A percentile compares a stretch with the other conserved stretches of the same genome.
Evolutionary conservation across 2,113 vertebrate species (phyloP).

Genomic region (Calyptomena viridis): DNA sequence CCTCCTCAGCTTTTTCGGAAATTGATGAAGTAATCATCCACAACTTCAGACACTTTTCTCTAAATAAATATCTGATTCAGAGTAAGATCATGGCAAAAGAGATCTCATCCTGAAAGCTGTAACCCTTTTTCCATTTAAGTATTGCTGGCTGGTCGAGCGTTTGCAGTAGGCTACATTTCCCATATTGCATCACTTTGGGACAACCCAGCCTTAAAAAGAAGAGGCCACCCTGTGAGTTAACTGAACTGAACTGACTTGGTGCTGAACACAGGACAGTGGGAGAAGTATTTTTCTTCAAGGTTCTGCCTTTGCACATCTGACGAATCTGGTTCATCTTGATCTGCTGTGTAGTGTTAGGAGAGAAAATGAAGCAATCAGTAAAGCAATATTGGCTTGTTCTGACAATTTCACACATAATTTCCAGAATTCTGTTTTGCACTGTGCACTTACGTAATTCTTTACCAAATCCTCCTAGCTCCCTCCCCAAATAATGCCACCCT

Average conservation of each 20-base stretch:
- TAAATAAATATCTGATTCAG: conserved; percentile 42
- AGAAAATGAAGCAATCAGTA: background rate
- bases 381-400: background rate
- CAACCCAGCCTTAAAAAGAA: background rate
- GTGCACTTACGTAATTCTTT: background rate
- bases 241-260: background rate
- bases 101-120: background rate
- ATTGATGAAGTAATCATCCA: background rate
- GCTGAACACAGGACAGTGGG: background rate
- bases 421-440: background rate
- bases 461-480: background rate
- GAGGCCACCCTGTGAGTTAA: background rate
- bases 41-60: background rate
- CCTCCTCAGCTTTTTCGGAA: background rate
- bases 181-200: background rate
- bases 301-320: background rate
- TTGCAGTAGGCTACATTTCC: background rate
- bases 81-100: conserved; percentile 55
- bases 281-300: background rate
- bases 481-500: background rate
- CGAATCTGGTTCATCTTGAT: background rate
- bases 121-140: background rate
- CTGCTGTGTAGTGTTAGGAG: background rate
- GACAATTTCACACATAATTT: background rate
- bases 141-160: background rate